Conservation (phyloP, 2,797 vertebrate genomes). For the Luscinia megarhynchos region DNA sequence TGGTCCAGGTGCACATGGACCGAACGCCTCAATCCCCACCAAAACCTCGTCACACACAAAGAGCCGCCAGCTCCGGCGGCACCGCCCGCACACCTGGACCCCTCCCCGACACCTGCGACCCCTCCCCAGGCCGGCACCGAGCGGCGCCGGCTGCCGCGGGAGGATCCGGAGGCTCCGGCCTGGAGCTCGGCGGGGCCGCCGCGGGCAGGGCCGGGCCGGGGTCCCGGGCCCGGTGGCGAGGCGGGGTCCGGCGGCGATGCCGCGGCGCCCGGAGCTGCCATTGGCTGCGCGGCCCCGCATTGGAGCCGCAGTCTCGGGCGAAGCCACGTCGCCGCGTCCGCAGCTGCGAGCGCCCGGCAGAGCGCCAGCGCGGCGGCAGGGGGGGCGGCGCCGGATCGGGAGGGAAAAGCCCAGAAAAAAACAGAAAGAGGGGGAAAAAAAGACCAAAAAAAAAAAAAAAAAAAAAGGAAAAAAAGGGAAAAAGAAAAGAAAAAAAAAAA, state of each 20-base stretch:
- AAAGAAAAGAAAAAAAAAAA: too few relatives aligned
- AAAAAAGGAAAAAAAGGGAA: too few relatives aligned
- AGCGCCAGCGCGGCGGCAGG: background rate
- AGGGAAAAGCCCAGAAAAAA: background rate
- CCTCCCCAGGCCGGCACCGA: background rate
- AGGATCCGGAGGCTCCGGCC: background rate
- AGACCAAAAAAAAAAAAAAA: too few relatives aligned
- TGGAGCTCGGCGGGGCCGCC: too few relatives aligned
- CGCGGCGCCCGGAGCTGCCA: background rate
- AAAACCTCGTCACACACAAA: too few relatives aligned
- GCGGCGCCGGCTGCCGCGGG: background rate
- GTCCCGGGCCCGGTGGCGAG: background rate
- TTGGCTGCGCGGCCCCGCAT: conserved; percentile 28
- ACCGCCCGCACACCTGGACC: too few relatives aligned
- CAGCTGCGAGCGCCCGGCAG: conserved; percentile 41
- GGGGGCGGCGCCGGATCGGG: background rate
- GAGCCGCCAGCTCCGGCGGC: too few relatives aligned
- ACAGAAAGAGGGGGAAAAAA: too few relatives aligned
- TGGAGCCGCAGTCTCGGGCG: conserved; percentile 18
- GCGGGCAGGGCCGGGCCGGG: background rate
- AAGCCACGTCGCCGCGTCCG: conserved; percentile 46
- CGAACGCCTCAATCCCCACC: too few relatives aligned
- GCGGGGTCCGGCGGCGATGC: background rate
- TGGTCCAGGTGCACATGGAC: too few relatives aligned
- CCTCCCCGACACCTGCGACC: too few relatives aligned